Evolutionary conservation across 2,797 vertebrate genomes (phyloP), one percentile per base, ranked within the genome.

Genomic region (Pseudocheirus occidentalis): DNA sequence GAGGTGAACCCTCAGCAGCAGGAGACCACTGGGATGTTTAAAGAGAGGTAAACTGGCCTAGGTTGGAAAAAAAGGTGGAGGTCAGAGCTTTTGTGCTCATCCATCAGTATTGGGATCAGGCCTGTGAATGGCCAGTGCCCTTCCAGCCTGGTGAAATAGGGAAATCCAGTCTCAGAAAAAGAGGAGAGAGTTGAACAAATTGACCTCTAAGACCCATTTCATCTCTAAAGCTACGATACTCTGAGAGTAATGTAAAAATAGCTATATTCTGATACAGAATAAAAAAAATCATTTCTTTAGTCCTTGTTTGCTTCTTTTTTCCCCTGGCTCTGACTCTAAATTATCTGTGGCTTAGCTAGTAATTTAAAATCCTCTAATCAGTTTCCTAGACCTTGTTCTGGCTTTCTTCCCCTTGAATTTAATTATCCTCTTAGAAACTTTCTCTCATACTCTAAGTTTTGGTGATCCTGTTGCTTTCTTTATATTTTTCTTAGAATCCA

Each of bases 301-400:
- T 12, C 56, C 55, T 31, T 90, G 4, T 55, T 29, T 27, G 27
- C 53, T 59, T 81, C 50, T 34, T 18, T 4, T 6, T 55, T 46
- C 27, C 54, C 40, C 40, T 21, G 50, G 21, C 40, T 87, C 73
- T 90, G 87, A 92, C 1, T 46, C n/a, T 55, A 54, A 93, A 59
- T 54, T 52, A 73, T 34, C 46, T 58, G 28, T 94, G 90, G 16
- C 54, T 56, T 90, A 34, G 27, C 92, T 55, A 50, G 24, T 31
- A 16, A 1, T 29, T 59, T 81, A 55, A 91, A 59, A 95, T 92
- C 55, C 55, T 91, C n/a, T 56, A 57, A 16, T 46, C 5, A 29
- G 1, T 93, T 92, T n/a, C 53, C 46, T 95, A 57, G 81, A 93
- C 27, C 91, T 94, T 96, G n/a, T 16, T 55, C 92, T 90, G 24